phyloP scores from a whole-genome alignment of 2,888 invertebrate species.

The Trichogramma dendrolimi region DNA sequence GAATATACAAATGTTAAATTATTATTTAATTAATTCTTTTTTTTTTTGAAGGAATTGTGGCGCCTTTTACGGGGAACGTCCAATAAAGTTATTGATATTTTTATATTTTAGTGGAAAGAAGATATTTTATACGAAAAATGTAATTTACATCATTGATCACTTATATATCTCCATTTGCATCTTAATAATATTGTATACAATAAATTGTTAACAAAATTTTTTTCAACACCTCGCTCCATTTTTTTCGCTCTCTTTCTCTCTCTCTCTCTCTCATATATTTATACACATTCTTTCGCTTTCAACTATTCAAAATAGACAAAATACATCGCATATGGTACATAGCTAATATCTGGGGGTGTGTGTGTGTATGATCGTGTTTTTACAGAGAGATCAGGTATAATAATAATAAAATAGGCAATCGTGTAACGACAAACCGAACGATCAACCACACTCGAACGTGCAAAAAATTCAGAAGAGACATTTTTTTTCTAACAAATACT shows the following conservation, averaged over 20 bases:
- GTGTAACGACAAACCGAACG: no score
- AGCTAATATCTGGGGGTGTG: no score
- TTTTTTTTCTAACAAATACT: no score
- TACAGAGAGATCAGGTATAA: no score
- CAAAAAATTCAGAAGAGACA: no score
- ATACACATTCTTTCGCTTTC: no score
- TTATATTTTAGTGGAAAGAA: conserved; percentile 22
- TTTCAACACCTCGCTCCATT: conserved; percentile 9
- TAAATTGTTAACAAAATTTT: conserved; percentile 32
- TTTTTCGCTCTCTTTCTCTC: conserved; percentile 10
- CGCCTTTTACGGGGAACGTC: conserved; percentile 8
- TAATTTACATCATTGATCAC: conserved; percentile 16
- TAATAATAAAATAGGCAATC: no score
- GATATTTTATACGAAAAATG: conserved; percentile 21
- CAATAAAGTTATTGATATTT: conserved; percentile 19
- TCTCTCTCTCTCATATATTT: background rate
- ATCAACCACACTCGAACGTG: no score
- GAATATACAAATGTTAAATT: background rate
- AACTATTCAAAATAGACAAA: no score
- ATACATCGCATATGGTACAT: no score
- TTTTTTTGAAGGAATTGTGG: conserved; percentile 9
- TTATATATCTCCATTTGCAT: conserved; percentile 20
- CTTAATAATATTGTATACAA: conserved; percentile 26
- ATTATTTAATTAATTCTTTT: conserved; percentile 5
- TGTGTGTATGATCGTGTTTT: no score